Conservation (phyloP, 2,888 invertebrate species). For the Venusia cambrica region DNA sequence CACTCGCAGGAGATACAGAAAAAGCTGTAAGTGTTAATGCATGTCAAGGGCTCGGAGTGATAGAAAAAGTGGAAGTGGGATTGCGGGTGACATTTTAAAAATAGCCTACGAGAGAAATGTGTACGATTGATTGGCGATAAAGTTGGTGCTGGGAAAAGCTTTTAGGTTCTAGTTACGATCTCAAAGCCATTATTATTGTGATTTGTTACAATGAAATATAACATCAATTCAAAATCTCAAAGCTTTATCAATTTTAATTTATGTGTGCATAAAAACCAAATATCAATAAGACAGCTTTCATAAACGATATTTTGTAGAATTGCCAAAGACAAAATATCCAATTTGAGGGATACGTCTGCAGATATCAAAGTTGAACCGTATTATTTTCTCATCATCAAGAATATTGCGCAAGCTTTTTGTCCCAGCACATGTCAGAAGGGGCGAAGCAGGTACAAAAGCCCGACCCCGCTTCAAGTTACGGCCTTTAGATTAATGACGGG, state of each 20-base stretch:
- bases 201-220: too few species aligned
- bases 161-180: conserved; percentile 34
- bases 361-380: conserved; percentile 30
- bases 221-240: too few species aligned
- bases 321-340: not conserved
- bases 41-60: conserved; percentile 75
- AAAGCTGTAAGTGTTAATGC: conserved; percentile 79
- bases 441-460: conserved; percentile 73
- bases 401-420: conserved; percentile 78
- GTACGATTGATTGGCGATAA: conserved; percentile 46
- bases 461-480: conserved; percentile 74
- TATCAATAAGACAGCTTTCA: too few species aligned
- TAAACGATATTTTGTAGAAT: conserved; percentile 41
- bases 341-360: conserved; percentile 1
- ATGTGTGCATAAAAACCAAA: too few species aligned
- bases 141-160: conserved; percentile 36
- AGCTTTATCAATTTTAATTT: too few species aligned
- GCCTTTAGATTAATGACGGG: conserved; percentile 77
- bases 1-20: conserved; percentile 74
- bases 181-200: too few species aligned
- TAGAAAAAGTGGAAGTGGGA: conserved; percentile 63
- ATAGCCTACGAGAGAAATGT: conserved; percentile 54
- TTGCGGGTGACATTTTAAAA: conserved; percentile 76
- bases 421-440: conserved; percentile 72
- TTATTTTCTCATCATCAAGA: conserved; percentile 72